Conservation (phyloP, 1,140 invertebrate species). For the Drosophila ohnishii region DNA sequence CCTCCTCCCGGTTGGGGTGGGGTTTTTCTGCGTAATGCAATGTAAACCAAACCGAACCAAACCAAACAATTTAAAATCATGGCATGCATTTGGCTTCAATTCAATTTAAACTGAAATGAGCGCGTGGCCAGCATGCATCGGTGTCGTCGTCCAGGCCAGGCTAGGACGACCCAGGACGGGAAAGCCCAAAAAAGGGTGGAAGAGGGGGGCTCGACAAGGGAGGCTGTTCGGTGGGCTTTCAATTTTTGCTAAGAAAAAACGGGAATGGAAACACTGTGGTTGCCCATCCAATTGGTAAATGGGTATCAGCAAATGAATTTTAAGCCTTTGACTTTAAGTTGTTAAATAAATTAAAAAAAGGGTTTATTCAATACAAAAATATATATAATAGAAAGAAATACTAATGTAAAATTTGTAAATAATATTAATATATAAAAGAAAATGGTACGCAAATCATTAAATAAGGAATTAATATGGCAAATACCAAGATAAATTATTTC, state of each 20-base stretch:
- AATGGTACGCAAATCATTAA: too few relatives aligned
- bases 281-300: neutral
- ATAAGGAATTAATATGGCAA: too few relatives aligned
- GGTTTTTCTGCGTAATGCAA: constrained; percentile 68
- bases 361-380: neutral
- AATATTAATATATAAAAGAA: too few relatives aligned
- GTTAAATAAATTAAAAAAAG: neutral
- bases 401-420: too few relatives aligned
- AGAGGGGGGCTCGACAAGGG: neutral
- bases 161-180: neutral
- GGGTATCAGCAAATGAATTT: neutral
- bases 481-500: too few relatives aligned
- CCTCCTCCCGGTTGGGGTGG: neutral
- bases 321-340: constrained; percentile 5
- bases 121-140: constrained; percentile 47
- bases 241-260: constrained; percentile 8
- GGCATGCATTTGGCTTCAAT: constrained; percentile 80
- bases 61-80: constrained; percentile 82
- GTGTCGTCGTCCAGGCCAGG: constrained; percentile 16
- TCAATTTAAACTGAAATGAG: constrained; percentile 79
- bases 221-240: constrained; percentile 8
- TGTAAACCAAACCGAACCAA: constrained; percentile 72
- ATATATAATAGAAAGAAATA: too few relatives aligned
- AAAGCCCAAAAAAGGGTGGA: neutral
- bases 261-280: constrained; percentile 15